Evolutionary conservation across 1,140 invertebrate genomes (phyloP), one percentile per base, ranked within the genome.

Genomic region (Drosophila varians): DNA sequence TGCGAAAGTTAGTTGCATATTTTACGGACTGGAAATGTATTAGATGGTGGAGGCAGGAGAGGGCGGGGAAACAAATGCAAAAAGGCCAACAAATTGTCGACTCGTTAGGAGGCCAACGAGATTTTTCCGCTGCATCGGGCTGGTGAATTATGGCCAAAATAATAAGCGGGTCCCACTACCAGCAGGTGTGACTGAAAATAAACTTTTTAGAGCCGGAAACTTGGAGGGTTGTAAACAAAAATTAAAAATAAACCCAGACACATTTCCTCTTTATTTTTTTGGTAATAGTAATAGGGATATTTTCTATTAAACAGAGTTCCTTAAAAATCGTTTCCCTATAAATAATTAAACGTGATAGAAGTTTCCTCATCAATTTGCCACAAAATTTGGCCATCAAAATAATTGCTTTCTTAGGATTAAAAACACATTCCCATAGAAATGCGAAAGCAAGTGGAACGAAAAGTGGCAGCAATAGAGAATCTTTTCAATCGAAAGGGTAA

Each of bases 1-100:
- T 4, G 43, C 36, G 16, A 62, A 48, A 66, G 51, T 43, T 53
- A 61, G 54, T 72, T 71, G 55, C 66, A 61, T 53, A 72, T 53
- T 72, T 52, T 60, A 71, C 18, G 43, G 62, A 28, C 51, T 42
- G 42, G 7, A 34, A 26, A 40, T 60, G 1, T 49, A 42, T 3
- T 5, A n/a, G n/a, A n/a, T n/a, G n/a, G n/a, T n/a, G n/a, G n/a
- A n/a, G n/a, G n/a, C n/a, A n/a, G n/a, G n/a, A n/a, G 23, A 7
- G n/a, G 9, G n/a, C 7, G 9, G 9, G 16, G 58, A 61, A 23
- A 8, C 8, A 42, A 55, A 34, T 62, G 60, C 40, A 47, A 26
- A 23, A 60, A 12, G 21, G 28, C 55, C 55, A 64, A 47, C 60
- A 47, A 64, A 64, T 64, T 47, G 55, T 56, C 28, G 55, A 61